Evolutionary conservation across 2,888 invertebrate genomes (phyloP), one percentile per base, ranked within the genome.

Genomic region (Drosophila paranaensis): DNA sequence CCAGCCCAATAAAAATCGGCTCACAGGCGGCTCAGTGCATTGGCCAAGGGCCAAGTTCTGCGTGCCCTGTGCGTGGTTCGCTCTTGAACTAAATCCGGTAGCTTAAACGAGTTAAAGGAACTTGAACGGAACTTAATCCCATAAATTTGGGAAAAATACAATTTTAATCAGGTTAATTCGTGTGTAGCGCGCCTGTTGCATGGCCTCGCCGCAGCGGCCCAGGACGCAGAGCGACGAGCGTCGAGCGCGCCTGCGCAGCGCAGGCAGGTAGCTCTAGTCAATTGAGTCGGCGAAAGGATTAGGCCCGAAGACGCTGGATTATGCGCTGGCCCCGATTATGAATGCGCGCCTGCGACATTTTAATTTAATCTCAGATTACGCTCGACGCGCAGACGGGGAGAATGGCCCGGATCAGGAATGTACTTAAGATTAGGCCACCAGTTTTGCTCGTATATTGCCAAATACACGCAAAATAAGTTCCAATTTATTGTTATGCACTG

Each of bases 101-200:
- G 90, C 90, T 88, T 84, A 90, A 90, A 91, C 86, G 91, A 90
- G 91, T 90, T 90, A 91, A 91, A 89, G 82, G 79, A 88, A 89
- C 90, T 88, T 82, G 81, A 83, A 88, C 90, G 84, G 84, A 91
- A 91, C 90, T 90, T 89, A 91, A 89, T 82, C 79, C 87, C 82
- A 88, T 88, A 85, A 90, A 90, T 89, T 88, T 91, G 81, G 82
- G 79, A 84, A 90, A 91, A 88, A 85, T 89, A 74, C 78, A 79
- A 88, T 81, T 86, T 90, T 88, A 90, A 90, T 90, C 90, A 89
- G 90, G 87, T 86, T 90, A 87, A 88, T 88, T 73, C 90, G 90
- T 80, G 79, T 77, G 84, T 82, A 85, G 65, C 72, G 75, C 62
- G 77, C 71, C 77, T 73, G 74, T 79, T 68, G 83, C 83, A 82